These are phyloP conservation scores for Callospermophilus lateralis DNA, from an alignment of 2,113 vertebrate genomes.

Conservation along the genomic window DNA sequence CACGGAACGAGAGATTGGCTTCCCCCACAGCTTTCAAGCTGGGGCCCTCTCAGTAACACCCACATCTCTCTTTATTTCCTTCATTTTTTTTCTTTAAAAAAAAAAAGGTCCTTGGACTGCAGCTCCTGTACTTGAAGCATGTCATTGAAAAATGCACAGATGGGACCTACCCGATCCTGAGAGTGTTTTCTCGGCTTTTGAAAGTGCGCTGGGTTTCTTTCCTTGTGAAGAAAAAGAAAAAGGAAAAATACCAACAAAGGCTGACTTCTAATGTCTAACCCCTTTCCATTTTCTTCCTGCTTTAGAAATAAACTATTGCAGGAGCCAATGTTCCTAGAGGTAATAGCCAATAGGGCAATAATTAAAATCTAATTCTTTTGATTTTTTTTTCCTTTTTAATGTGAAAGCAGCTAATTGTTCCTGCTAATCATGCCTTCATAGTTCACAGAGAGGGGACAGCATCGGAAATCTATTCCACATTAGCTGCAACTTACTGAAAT, in stretches of 20 bases:
- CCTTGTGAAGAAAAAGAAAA: conserved; percentile 45
- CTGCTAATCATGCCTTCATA: conserved; percentile 70
- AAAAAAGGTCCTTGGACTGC: conserved; percentile 54
- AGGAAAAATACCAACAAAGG: neutral
- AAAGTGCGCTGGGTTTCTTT: conserved; percentile 68
- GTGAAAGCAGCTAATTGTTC: conserved; percentile 70
- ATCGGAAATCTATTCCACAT: conserved; percentile 56
- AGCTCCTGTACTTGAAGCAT: conserved; percentile 75
- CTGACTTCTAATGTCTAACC: conserved; percentile 53
- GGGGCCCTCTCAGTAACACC: conserved; percentile 76
- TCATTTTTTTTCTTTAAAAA: neutral
- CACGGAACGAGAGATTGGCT: neutral
- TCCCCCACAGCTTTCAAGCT: conserved; percentile 68
- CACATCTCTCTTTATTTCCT: neutral
- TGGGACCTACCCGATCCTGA: conserved; percentile 72
- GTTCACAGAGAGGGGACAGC: conserved; percentile 71
- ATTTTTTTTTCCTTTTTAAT: neutral
- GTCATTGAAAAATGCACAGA: conserved; percentile 79
- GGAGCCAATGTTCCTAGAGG: conserved; percentile 49
- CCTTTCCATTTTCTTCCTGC: conserved; percentile 53
- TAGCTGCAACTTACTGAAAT: conserved; percentile 43
- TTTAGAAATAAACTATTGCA: conserved; percentile 54
- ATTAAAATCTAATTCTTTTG: conserved; percentile 66
- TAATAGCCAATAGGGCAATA: conserved; percentile 56
- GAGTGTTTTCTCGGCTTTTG: conserved; percentile 63